These are phyloP conservation scores for Enteromius argenteus DNA, from an alignment of 2,797 vertebrate species.

Conservation along the genomic window DNA sequence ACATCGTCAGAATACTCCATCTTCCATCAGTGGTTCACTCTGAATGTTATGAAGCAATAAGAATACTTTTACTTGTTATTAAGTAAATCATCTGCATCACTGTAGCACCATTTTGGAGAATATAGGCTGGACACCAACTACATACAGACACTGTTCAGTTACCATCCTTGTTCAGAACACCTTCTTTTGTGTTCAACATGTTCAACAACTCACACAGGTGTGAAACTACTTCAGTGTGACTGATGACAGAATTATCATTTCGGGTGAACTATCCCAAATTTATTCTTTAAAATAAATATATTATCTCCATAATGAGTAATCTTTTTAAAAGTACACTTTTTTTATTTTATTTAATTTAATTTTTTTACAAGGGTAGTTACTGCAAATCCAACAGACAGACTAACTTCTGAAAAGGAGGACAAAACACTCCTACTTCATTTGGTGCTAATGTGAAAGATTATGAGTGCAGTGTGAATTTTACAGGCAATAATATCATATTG, in stretches of 20 bases:
- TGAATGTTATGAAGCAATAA: too few relatives aligned
- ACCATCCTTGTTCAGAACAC: not conserved
- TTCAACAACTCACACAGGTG: not conserved
- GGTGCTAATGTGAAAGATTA: not conserved
- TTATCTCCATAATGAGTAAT: too few relatives aligned
- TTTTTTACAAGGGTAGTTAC: not conserved
- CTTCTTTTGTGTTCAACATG: not conserved
- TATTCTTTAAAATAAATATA: too few relatives aligned
- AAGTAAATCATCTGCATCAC: too few relatives aligned
- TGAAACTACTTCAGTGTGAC: not conserved
- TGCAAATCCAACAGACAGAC: not conserved
- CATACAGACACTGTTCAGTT: not conserved
- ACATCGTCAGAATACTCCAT: too few relatives aligned
- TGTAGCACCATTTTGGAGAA: too few relatives aligned
- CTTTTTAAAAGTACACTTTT: not conserved
- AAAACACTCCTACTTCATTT: not conserved
- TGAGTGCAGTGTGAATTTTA: not conserved
- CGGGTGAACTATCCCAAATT: too few relatives aligned
- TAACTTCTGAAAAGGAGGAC: not conserved
- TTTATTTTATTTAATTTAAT: not conserved
- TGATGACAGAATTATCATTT: not conserved
- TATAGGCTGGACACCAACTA: too few relatives aligned
- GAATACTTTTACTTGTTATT: too few relatives aligned
- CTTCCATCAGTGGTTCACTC: too few relatives aligned
- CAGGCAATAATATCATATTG: not conserved